Evolutionary conservation across 2,888 invertebrate species (phyloP).

Genomic region (Gibbula magus): DNA sequence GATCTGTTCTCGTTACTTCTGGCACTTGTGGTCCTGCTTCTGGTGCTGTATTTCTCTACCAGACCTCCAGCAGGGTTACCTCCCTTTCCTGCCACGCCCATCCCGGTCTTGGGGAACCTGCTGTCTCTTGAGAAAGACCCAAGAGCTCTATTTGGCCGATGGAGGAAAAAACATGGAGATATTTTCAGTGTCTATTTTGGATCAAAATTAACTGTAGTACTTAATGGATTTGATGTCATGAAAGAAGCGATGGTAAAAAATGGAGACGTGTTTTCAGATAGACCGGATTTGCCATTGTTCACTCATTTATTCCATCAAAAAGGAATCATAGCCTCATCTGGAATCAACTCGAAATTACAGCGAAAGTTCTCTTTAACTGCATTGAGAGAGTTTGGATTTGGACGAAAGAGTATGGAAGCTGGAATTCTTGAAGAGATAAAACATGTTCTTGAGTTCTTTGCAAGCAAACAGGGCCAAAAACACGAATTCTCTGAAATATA

Average conservation of each 20-base stretch:
- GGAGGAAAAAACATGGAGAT: conserved; percentile 25
- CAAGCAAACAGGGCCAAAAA: background rate
- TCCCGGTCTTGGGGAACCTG: conserved; percentile 22
- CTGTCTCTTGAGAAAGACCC: conserved; percentile 6
- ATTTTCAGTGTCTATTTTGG: conserved; percentile 16
- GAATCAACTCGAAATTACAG: conserved; percentile 19
- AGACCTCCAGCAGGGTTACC: background rate
- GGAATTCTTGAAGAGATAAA: conserved; percentile 9
- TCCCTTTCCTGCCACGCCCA: conserved; percentile 11
- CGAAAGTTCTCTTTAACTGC: conserved; percentile 13
- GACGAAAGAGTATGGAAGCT: conserved; percentile 28
- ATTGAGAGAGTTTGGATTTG: conserved; percentile 27
- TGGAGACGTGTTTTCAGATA: conserved; percentile 14
- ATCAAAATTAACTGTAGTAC: background rate
- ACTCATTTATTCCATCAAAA: background rate
- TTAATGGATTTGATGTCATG: conserved; percentile 12
- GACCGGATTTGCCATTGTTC: background rate
- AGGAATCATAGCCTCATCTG: conserved; percentile 14
- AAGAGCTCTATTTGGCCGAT: background rate
- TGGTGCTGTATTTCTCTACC: no score
- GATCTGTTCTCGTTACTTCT: no score
- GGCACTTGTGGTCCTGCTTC: no score
- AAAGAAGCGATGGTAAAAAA: conserved; percentile 30
- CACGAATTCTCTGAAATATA: background rate
- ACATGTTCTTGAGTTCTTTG: conserved; percentile 1